phyloP scores from a whole-genome alignment of 2,888 invertebrate genomes.

The Blomia tropicalis region DNA sequence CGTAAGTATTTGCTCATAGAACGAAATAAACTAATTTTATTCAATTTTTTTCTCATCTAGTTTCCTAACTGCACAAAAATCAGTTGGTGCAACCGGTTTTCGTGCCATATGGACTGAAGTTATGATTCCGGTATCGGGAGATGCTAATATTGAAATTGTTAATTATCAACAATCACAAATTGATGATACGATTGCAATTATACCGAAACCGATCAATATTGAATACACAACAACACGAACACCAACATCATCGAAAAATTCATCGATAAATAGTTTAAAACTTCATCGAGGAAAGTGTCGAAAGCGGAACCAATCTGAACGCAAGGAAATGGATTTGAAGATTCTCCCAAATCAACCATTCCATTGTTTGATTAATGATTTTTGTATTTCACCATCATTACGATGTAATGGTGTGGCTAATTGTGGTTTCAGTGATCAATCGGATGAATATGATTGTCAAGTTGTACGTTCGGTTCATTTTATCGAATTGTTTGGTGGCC shows the following conservation, averaged over 20 bases:
- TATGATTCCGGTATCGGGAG: constrained; percentile 13
- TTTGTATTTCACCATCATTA: constrained; percentile 60
- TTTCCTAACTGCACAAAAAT: constrained; percentile 84
- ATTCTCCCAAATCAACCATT: too few species aligned
- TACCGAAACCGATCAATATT: background rate
- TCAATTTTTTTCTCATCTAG: constrained; percentile 19
- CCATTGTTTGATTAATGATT: constrained; percentile 52
- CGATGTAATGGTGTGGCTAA: constrained; percentile 63
- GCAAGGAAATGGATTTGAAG: too few species aligned
- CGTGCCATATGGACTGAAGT: constrained; percentile 89
- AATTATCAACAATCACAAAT: background rate
- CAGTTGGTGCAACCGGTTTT: constrained; percentile 83
- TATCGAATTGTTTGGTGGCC: constrained; percentile 39
- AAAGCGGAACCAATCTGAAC: background rate
- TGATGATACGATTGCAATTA: background rate
- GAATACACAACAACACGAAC: background rate
- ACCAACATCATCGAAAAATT: background rate
- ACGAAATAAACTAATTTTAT: background rate
- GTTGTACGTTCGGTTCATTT: background rate
- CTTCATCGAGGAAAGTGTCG: background rate
- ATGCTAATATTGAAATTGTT: background rate
- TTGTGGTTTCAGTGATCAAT: constrained; percentile 61
- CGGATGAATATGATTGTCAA: constrained; percentile 60
- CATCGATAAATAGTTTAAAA: background rate
- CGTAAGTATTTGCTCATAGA: constrained; percentile 27